phyloP scores from a whole-genome alignment of 2,797 vertebrate species.

The Fistularia tabacaria region DNA sequence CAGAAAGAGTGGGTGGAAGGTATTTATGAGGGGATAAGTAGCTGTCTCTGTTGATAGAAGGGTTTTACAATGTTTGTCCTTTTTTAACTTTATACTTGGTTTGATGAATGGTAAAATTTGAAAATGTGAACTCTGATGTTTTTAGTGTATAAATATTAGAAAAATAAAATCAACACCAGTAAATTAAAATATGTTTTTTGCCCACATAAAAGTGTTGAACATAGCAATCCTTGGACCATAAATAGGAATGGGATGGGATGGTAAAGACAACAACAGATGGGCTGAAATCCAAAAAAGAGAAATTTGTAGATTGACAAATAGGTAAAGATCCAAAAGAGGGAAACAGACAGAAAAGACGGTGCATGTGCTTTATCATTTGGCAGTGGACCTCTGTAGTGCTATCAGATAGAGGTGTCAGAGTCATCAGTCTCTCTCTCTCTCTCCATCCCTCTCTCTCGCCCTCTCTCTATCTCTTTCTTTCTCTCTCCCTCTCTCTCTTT shows the following conservation, averaged over 20 bases:
- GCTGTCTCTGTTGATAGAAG: slow-evolving; percentile 62
- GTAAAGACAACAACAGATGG: slow-evolving; percentile 16
- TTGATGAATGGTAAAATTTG: no score
- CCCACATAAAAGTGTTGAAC: background rate
- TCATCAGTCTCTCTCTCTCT: slow-evolving; percentile 77
- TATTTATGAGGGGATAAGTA: slow-evolving; percentile 76
- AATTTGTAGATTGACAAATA: background rate
- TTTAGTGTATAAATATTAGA: no score
- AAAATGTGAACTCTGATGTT: no score
- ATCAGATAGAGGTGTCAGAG: slow-evolving; percentile 85
- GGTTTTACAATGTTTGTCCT: slow-evolving; percentile 37
- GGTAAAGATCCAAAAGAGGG: slow-evolving; percentile 7
- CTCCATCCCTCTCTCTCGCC: slow-evolving; percentile 39
- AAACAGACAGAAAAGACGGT: slow-evolving; percentile 66
- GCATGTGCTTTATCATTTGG: slow-evolving; percentile 88
- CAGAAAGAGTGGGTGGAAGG: slow-evolving; percentile 79
- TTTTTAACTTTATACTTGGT: background rate
- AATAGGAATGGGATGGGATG: slow-evolving; percentile 12
- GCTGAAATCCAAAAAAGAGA: background rate
- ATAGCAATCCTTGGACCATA: background rate
- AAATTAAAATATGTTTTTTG: slow-evolving; percentile 16
- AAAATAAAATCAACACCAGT: no score
- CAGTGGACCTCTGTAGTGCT: slow-evolving; percentile 81
- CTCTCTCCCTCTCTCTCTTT: slow-evolving; percentile 30
- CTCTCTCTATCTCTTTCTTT: slow-evolving; percentile 3